These are phyloP conservation scores for Gasterosteus aculeatus DNA, from an alignment of 2,113 vertebrate genomes.

Conservation along the genomic window DNA sequence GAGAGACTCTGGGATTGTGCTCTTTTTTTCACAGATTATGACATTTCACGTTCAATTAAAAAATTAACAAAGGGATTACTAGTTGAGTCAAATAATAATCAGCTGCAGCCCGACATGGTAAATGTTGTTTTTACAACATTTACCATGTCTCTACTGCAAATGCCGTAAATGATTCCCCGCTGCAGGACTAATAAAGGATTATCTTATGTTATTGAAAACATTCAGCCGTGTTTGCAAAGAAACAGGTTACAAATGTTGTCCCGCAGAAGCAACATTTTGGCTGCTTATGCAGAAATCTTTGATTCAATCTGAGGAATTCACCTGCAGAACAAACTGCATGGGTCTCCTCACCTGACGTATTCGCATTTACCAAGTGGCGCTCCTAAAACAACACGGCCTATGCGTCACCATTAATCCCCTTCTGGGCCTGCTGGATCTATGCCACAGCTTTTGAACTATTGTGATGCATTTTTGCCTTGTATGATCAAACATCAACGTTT, in stretches of 20 bases:
- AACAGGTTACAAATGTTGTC: background rate
- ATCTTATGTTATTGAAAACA: no score
- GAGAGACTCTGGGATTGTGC: background rate
- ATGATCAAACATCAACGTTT: background rate
- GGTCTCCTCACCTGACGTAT: background rate
- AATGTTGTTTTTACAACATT: no score
- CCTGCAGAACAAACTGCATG: conserved; percentile 12
- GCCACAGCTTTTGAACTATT: background rate
- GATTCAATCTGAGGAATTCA: background rate
- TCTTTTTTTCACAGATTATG: background rate
- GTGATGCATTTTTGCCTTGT: background rate
- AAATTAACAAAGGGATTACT: background rate
- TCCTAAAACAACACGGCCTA: background rate
- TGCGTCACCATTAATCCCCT: background rate
- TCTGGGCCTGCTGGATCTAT: background rate
- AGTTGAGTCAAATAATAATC: background rate
- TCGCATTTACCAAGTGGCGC: no score
- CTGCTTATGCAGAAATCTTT: background rate
- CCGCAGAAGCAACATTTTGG: background rate
- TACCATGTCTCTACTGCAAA: no score
- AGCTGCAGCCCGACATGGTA: no score
- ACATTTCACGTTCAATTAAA: background rate
- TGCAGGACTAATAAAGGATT: no score
- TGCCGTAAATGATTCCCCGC: no score
- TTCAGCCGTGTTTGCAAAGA: background rate